Conservation (phyloP, 2,113 vertebrate genomes). For the Thalassarche chlororhynchos region DNA sequence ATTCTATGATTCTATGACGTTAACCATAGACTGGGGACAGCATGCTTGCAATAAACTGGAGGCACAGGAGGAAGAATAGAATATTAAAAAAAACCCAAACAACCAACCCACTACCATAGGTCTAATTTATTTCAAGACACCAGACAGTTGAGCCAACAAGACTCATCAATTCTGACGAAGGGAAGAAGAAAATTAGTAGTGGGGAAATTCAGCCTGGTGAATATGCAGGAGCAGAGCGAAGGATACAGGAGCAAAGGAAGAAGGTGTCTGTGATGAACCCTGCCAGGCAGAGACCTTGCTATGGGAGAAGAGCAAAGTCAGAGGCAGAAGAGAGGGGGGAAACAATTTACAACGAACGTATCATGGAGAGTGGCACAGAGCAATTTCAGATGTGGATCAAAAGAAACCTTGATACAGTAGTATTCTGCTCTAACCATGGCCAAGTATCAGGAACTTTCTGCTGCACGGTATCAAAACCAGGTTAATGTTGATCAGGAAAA, state of each 20-base stretch:
- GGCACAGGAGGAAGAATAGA: neutral
- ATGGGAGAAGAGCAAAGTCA: neutral
- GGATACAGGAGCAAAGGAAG: neutral
- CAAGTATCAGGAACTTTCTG: neutral
- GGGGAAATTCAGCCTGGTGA: neutral
- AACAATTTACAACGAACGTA: neutral
- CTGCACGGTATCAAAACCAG: neutral
- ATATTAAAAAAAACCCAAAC: neutral
- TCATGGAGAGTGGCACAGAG: neutral
- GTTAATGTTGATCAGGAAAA: too few species aligned
- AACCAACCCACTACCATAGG: neutral
- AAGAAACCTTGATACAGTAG: neutral
- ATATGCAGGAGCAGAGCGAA: neutral
- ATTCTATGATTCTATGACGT: neutral
- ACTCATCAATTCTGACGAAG: neutral
- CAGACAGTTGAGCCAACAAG: neutral
- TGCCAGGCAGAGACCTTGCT: neutral
- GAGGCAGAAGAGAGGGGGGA: neutral
- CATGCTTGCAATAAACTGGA: neutral
- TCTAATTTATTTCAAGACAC: neutral
- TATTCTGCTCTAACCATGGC: neutral
- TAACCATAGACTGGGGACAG: neutral
- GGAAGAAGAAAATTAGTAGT: neutral
- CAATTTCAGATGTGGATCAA: fast-evolving
- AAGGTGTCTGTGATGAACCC: neutral